phyloP scores from a whole-genome alignment of 2,797 vertebrate genomes.

The Myripristis jacobus region DNA sequence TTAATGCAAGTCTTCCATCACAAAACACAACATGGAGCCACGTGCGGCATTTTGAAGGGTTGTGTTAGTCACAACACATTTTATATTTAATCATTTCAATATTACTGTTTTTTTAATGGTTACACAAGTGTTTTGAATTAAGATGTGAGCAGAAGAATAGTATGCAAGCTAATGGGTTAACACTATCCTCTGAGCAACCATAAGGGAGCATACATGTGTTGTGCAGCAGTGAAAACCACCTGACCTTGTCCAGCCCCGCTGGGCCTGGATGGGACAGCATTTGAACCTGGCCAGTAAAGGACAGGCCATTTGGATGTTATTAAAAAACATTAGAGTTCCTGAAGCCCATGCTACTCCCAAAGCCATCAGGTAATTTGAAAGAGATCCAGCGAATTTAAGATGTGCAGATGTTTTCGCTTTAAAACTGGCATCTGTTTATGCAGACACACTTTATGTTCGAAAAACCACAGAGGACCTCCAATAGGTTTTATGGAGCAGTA shows the following conservation, averaged over 20 bases:
- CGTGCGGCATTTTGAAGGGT: slow-evolving; percentile 49
- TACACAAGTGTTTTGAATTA: slow-evolving; percentile 69
- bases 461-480: slow-evolving; percentile 84
- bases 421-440: slow-evolving; percentile 87
- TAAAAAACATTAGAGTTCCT: slow-evolving; percentile 77
- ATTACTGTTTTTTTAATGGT: slow-evolving; percentile 40
- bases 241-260: slow-evolving; percentile 76
- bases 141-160: slow-evolving; percentile 36
- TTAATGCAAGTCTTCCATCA: slow-evolving; percentile 69
- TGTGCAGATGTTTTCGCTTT: slow-evolving; percentile 86
- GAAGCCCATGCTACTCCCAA: slow-evolving; percentile 75
- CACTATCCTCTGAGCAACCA: slow-evolving; percentile 52
- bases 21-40: slow-evolving; percentile 62
- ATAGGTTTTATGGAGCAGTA: slow-evolving; percentile 84
- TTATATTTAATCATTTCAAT: slow-evolving; percentile 60
- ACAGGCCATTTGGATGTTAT: slow-evolving; percentile 81
- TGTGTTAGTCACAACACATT: slow-evolving; percentile 49
- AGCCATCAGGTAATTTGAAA: slow-evolving; percentile 85
- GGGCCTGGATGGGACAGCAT: slow-evolving; percentile 56
- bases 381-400: slow-evolving; percentile 84
- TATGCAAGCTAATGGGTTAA: slow-evolving; percentile 58
- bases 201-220: slow-evolving; percentile 62
- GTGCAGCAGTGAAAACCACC: slow-evolving; percentile 66
- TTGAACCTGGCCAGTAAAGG: slow-evolving; percentile 74
- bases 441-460: slow-evolving; percentile 80